These are phyloP conservation scores for Pollenia amentaria DNA, from an alignment of 2,888 invertebrate genomes.

Conservation along the genomic window DNA sequence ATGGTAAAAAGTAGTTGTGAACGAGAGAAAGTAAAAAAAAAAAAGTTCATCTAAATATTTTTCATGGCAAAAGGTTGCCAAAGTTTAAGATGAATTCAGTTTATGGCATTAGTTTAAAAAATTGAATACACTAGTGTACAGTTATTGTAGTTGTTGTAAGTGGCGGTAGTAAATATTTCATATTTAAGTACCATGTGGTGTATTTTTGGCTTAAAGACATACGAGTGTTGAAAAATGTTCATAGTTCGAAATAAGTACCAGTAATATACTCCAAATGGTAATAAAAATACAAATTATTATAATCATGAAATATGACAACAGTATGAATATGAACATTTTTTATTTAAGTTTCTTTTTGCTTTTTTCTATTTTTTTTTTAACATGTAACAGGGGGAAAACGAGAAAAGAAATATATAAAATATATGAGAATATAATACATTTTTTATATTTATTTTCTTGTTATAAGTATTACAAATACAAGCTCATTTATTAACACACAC, in stretches of 20 bases:
- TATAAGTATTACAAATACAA: constrained; percentile 58
- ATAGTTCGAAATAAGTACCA: constrained; percentile 29
- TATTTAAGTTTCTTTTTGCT: constrained; percentile 35
- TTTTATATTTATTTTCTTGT: constrained; percentile 25
- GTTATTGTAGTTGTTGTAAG: background rate
- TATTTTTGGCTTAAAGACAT: constrained; percentile 32
- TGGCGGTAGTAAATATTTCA: constrained; percentile 43
- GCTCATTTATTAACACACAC: constrained; percentile 52
- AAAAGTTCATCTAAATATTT: background rate
- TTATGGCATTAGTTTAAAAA: background rate
- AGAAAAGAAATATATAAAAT: constrained; percentile 11
- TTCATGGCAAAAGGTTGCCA: constrained; percentile 15
- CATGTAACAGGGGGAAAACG: background rate
- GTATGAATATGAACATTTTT: constrained; percentile 55
- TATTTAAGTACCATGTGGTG: constrained; percentile 49
- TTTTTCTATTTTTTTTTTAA: background rate
- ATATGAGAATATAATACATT: constrained; percentile 11
- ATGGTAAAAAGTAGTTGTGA: background rate
- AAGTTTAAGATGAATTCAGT: background rate
- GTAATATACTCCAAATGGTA: constrained; percentile 58
- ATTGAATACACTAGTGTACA: background rate
- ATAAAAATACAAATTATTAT: constrained; percentile 74
- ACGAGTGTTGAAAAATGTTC: constrained; percentile 5
- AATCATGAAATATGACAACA: constrained; percentile 71
- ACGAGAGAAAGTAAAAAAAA: background rate